Conservation (phyloP, 2,113 vertebrate genomes). For the Pachycephala philippinensis region DNA sequence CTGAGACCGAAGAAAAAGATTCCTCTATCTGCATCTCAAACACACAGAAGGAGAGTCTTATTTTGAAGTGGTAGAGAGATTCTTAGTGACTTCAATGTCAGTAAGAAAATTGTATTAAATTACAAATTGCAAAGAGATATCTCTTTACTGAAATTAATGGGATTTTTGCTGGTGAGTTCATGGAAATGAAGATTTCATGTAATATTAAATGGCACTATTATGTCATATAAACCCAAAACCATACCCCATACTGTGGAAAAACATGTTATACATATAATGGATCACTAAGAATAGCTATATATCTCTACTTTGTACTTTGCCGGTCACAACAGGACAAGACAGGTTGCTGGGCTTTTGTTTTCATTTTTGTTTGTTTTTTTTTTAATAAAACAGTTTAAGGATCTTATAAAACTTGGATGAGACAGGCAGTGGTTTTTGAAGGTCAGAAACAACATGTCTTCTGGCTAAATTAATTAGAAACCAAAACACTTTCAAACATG, state of each 20-base stretch:
- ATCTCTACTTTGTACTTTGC: not conserved
- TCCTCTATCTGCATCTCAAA: not conserved
- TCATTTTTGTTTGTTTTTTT: not conserved
- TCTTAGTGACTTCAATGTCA: not conserved
- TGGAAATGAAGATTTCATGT: not conserved
- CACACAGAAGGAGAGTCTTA: not conserved
- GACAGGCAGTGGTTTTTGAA: constrained; percentile 12
- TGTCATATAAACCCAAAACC: not conserved
- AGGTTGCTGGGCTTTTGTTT: not conserved
- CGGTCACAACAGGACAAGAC: not conserved
- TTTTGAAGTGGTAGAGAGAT: constrained; percentile 1
- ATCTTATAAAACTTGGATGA: constrained; percentile 4
- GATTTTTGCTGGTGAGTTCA: not conserved
- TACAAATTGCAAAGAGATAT: not conserved
- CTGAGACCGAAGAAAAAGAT: not conserved
- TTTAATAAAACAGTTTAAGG: not conserved
- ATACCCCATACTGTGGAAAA: not conserved
- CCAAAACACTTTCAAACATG: not conserved
- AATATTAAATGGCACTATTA: not conserved
- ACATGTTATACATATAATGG: not conserved
- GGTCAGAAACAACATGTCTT: constrained; percentile 29
- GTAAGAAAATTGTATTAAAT: not conserved
- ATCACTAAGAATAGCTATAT: not conserved
- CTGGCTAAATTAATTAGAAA: constrained; percentile 55
- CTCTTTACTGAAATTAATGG: constrained; percentile 5